Evolutionary conservation across 2,888 invertebrate genomes (phyloP).

Genomic region (Eristalis tenax): DNA sequence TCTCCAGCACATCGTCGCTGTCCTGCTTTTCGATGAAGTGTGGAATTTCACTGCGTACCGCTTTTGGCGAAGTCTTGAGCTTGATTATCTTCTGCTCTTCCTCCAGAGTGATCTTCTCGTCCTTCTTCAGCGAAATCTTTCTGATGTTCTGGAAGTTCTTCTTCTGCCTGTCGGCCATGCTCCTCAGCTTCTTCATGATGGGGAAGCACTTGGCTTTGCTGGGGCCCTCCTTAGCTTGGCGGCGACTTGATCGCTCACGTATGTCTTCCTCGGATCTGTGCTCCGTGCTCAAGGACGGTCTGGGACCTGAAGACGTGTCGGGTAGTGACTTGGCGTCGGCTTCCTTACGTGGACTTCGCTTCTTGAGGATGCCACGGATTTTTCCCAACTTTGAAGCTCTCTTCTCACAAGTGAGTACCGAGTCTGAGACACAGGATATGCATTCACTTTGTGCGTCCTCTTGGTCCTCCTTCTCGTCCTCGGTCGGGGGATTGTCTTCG

Average conservation of each 20-base stretch:
- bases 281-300: slow-evolving; percentile 76
- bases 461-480: slow-evolving; percentile 75
- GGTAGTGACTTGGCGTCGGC: slow-evolving; percentile 79
- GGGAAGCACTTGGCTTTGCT: slow-evolving; percentile 82
- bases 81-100: slow-evolving; percentile 84
- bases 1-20: slow-evolving; percentile 81
- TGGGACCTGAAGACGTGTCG: slow-evolving; percentile 74
- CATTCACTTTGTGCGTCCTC: slow-evolving; percentile 78
- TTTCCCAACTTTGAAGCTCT: slow-evolving; percentile 77
- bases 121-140: slow-evolving; percentile 78
- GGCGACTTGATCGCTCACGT: slow-evolving; percentile 76
- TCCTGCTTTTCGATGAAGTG: slow-evolving; percentile 81
- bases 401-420: slow-evolving; percentile 78
- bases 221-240: slow-evolving; percentile 81
- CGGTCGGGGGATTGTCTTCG: slow-evolving; percentile 74
- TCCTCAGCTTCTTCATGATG: slow-evolving; percentile 85
- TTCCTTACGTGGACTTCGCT: slow-evolving; percentile 78
- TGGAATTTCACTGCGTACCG: slow-evolving; percentile 82
- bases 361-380: slow-evolving; percentile 83
- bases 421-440: slow-evolving; percentile 80
- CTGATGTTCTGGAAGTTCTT: slow-evolving; percentile 81
- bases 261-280: slow-evolving; percentile 76
- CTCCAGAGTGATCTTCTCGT: slow-evolving; percentile 82
- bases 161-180: slow-evolving; percentile 85
- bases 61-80: slow-evolving; percentile 84